Evolutionary conservation across 2,888 invertebrate genomes (phyloP).

Genomic region (Acanthosepion esculentum): DNA sequence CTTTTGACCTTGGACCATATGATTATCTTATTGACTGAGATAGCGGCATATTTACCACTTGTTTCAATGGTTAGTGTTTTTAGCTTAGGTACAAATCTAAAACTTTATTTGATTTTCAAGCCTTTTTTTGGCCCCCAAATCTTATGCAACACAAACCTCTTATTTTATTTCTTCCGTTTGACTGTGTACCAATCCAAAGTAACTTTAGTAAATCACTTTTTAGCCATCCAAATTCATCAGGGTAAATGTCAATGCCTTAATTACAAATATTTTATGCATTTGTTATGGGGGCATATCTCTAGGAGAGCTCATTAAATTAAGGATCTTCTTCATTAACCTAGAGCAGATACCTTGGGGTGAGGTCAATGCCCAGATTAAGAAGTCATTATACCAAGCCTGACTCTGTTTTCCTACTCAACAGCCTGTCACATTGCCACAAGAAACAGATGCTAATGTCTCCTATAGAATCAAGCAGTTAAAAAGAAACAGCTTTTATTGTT

Average conservation of each 20-base stretch:
- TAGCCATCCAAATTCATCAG: not conserved
- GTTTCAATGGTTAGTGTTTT: too few species aligned
- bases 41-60: too few species aligned
- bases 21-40: too few species aligned
- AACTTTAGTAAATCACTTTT: not conserved
- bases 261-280: not conserved
- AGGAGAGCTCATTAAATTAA: not conserved
- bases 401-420: not conserved
- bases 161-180: too few species aligned
- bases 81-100: too few species aligned
- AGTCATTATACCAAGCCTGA: not conserved
- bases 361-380: not conserved
- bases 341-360: not conserved
- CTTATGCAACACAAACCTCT: too few species aligned
- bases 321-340: not conserved
- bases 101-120: too few species aligned
- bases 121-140: too few species aligned
- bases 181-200: too few species aligned
- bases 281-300: not conserved
- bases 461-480: not conserved
- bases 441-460: not conserved
- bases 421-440: not conserved
- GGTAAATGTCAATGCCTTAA: not conserved
- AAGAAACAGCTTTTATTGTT: not conserved
- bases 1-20: too few species aligned